Percentiles rank a stretch among this genome's conserved stretches.
These are phyloP conservation scores for Zygaena filipendulae DNA, from an alignment of 2,888 invertebrate species.

Conservation along the genomic window DNA sequence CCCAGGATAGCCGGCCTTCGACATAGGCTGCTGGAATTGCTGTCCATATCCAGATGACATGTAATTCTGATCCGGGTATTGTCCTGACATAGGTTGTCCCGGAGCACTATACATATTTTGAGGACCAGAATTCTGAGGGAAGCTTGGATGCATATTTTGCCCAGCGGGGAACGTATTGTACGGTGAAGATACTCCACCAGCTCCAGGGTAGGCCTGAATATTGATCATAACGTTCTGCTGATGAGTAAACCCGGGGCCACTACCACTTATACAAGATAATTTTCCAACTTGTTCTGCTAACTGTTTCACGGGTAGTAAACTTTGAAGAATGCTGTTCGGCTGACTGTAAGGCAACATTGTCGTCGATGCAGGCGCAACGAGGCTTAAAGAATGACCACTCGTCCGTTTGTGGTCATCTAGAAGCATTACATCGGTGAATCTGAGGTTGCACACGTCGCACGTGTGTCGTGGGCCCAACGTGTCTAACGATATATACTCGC, in stretches of 20 bases:
- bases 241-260: slow-evolving; percentile 54
- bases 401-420: slow-evolving; percentile 64
- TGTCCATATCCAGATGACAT: slow-evolving; percentile 41
- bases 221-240: slow-evolving; percentile 75
- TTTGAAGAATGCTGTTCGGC: slow-evolving; percentile 41
- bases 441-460: slow-evolving; percentile 71
- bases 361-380: slow-evolving; percentile 35
- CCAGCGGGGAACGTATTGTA: slow-evolving; percentile 46
- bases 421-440: slow-evolving; percentile 63
- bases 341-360: slow-evolving; percentile 45
- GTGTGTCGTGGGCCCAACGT: slow-evolving; percentile 69
- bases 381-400: slow-evolving; percentile 64
- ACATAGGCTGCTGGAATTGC: slow-evolving; percentile 33
- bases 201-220: slow-evolving; percentile 71
- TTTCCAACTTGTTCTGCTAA: slow-evolving; percentile 61
- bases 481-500: slow-evolving; percentile 74
- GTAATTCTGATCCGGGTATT: slow-evolving; percentile 38
- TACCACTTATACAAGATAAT: slow-evolving; percentile 36
- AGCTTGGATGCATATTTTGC: slow-evolving; percentile 50
- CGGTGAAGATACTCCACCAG: slow-evolving; percentile 53
- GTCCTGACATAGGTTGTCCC: slow-evolving; percentile 40
- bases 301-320: slow-evolving; percentile 53
- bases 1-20: slow-evolving; percentile 40
- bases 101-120: slow-evolving; percentile 47
- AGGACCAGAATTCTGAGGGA: slow-evolving; percentile 28